phyloP scores from a whole-genome alignment of 2,113 vertebrate species.

The Ranitomeya variabilis region DNA sequence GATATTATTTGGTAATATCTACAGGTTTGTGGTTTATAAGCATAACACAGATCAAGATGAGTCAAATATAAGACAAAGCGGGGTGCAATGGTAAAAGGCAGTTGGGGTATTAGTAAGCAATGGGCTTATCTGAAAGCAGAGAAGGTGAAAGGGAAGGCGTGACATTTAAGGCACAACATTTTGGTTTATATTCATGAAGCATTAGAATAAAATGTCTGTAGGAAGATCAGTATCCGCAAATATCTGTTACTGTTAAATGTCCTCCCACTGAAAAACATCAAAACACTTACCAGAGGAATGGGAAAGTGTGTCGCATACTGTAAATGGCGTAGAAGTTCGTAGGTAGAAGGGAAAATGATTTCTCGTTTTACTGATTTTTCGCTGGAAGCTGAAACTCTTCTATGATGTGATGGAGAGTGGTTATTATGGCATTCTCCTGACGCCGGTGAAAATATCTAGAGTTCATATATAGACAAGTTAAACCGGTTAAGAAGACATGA shows the following conservation, averaged over 20 bases:
- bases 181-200: neutral
- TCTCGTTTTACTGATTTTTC: constrained; percentile 70
- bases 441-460: constrained; percentile 75
- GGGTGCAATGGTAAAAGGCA: neutral
- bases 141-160: neutral
- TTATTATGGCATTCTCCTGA: constrained; percentile 67
- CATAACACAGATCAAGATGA: neutral
- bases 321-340: constrained; percentile 73
- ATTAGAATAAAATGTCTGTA: neutral
- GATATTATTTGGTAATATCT: neutral
- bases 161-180: neutral
- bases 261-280: neutral
- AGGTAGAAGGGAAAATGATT: constrained; percentile 74
- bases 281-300: neutral
- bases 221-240: neutral
- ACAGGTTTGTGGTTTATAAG: neutral
- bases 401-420: constrained; percentile 65
- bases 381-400: constrained; percentile 67
- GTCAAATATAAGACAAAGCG: neutral
- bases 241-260: neutral
- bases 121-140: neutral
- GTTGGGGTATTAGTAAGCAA: neutral
- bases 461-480: constrained; percentile 69
- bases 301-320: constrained; percentile 76
- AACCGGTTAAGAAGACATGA: constrained; percentile 30